A percentile compares a stretch with the other conserved stretches of the same genome.
phyloP scores from a whole-genome alignment of 2,888 invertebrate species.

The Machimus rusticus region DNA sequence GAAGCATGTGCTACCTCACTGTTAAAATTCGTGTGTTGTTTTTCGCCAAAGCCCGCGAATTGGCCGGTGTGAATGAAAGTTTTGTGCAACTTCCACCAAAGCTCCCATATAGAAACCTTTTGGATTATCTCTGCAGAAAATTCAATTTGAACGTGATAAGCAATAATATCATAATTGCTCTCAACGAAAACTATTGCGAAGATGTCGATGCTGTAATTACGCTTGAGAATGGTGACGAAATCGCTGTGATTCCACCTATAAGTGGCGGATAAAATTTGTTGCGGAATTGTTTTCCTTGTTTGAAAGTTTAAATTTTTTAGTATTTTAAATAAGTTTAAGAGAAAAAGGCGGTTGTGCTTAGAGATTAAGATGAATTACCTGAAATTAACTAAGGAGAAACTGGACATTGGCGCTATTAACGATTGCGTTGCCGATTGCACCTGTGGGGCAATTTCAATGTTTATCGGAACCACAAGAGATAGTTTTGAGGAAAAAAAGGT shows the following conservation, averaged over 20 bases:
- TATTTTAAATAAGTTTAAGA: slow-evolving; percentile 5
- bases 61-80: slow-evolving; percentile 72
- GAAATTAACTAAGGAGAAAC: slow-evolving; percentile 71
- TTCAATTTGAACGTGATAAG: slow-evolving; percentile 74
- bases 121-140: slow-evolving; percentile 67
- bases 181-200: slow-evolving; percentile 82
- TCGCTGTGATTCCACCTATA: slow-evolving; percentile 93
- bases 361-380: slow-evolving; percentile 70
- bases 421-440: slow-evolving; percentile 72
- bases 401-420: slow-evolving; percentile 74
- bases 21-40: slow-evolving; percentile 78
- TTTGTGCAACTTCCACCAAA: slow-evolving; percentile 65
- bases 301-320: slow-evolving; percentile 4
- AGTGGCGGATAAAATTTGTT: slow-evolving; percentile 80
- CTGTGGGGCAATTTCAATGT: slow-evolving; percentile 89
- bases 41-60: slow-evolving; percentile 89
- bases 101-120: slow-evolving; percentile 67
- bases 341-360: neutral
- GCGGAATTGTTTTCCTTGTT: neutral
- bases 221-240: slow-evolving; percentile 76
- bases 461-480: slow-evolving; percentile 89
- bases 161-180: slow-evolving; percentile 77
- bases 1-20: slow-evolving; percentile 46
- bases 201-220: slow-evolving; percentile 64
- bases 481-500: slow-evolving; percentile 80